Conservation (phyloP, 2,797 vertebrate genomes). For the Apogon talboti region DNA sequence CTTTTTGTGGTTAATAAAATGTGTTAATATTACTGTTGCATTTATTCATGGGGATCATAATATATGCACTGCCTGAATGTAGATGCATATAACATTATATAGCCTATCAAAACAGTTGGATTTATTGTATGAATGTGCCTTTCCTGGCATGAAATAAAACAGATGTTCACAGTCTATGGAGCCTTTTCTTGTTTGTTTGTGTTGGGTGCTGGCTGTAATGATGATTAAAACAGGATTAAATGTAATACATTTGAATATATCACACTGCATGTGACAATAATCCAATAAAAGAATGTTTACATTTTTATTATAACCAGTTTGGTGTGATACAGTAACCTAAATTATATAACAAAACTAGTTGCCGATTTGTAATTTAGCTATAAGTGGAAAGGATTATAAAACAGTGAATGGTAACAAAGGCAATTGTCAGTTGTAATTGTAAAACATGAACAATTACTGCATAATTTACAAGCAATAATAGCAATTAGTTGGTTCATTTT, state of each 20-base stretch:
- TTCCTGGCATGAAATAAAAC: slow-evolving; percentile 80
- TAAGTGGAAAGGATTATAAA: too few species aligned
- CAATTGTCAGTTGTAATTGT: too few species aligned
- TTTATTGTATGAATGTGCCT: slow-evolving; percentile 77
- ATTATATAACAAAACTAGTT: too few species aligned
- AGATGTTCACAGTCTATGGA: slow-evolving; percentile 58
- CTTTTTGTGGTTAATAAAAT: slow-evolving; percentile 79
- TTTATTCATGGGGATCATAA: slow-evolving; percentile 77
- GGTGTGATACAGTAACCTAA: too few species aligned
- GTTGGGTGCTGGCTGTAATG: slow-evolving; percentile 1
- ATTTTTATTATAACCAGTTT: too few species aligned
- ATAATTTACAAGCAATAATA: too few species aligned
- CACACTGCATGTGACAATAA: neutral
- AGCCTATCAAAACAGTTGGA: slow-evolving; percentile 67
- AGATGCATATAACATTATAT: slow-evolving; percentile 81
- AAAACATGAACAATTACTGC: too few species aligned
- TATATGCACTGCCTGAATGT: slow-evolving; percentile 82
- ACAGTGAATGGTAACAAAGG: too few species aligned
- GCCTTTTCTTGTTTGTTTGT: slow-evolving; percentile 23
- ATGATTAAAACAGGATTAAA: neutral
- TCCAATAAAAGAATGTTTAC: too few species aligned
- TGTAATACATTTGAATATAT: neutral
- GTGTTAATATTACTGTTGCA: slow-evolving; percentile 79
- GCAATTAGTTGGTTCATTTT: too few species aligned
- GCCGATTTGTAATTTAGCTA: too few species aligned